phyloP scores from a whole-genome alignment of 2,797 vertebrate species.

The Takifugu ocellatus region DNA sequence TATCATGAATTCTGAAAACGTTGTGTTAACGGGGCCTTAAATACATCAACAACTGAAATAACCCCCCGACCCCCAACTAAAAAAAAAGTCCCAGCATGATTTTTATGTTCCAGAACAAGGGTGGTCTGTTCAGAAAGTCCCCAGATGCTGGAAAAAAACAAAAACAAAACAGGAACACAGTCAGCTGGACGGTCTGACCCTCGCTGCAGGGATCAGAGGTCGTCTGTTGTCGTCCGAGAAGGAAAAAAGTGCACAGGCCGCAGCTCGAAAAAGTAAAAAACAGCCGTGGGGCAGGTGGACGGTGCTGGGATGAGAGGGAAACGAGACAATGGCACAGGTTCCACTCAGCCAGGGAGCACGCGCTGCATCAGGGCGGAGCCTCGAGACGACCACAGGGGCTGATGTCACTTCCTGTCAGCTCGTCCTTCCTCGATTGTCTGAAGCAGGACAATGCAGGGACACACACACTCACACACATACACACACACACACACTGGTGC shows the following conservation, averaged over 20 bases:
- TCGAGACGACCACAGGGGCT: not conserved
- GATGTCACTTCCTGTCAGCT: constrained; percentile 21
- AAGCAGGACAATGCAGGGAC: constrained; percentile 26
- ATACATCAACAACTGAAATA: too few relatives aligned
- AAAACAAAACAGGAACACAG: not conserved
- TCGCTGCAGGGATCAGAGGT: constrained; percentile 40
- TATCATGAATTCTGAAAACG: too few relatives aligned
- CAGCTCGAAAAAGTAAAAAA: constrained; percentile 32
- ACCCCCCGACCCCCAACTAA: too few relatives aligned
- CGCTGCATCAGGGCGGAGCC: not conserved
- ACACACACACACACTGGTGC: constrained; percentile 25
- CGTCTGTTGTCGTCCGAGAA: constrained; percentile 12
- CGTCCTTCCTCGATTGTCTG: constrained; percentile 64
- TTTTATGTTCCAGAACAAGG: too few relatives aligned
- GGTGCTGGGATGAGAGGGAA: constrained; percentile 9
- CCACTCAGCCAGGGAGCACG: constrained; percentile 18
- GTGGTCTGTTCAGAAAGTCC: too few relatives aligned
- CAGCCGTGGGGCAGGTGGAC: constrained; percentile 17
- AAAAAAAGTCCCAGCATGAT: too few relatives aligned
- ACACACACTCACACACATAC: constrained; percentile 6
- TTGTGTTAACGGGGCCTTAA: too few relatives aligned
- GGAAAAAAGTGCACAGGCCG: constrained; percentile 60
- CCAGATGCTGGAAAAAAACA: too few relatives aligned
- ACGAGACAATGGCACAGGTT: constrained; percentile 43
- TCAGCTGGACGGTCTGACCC: constrained; percentile 6